Percentiles rank a stretch among this genome's conserved stretches.
Evolutionary conservation across 2,888 invertebrate species (phyloP).

Genomic region (Eupsilia transversa): DNA sequence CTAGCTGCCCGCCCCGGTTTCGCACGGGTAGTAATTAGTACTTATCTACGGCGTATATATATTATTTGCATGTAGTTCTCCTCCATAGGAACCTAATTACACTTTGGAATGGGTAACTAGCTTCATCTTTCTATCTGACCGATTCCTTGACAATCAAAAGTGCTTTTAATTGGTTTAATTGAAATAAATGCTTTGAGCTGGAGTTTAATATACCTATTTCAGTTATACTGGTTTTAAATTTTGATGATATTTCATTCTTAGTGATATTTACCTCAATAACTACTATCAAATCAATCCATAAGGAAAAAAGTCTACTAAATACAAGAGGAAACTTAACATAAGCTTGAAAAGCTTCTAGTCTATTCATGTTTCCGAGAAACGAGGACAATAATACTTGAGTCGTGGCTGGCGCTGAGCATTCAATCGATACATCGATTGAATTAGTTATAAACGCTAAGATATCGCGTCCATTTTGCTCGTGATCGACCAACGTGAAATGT

Average conservation of each 20-base stretch:
- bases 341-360: slow-evolving; percentile 33
- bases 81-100: too few species aligned
- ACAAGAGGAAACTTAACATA: slow-evolving; percentile 11
- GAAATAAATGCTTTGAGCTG: too few species aligned
- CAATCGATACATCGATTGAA: slow-evolving; percentile 12
- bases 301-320: slow-evolving; percentile 32
- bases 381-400: slow-evolving; percentile 53
- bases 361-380: slow-evolving; percentile 47
- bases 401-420: slow-evolving; percentile 50
- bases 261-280: neutral
- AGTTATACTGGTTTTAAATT: neutral
- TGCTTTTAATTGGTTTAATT: too few species aligned
- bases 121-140: too few species aligned
- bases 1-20: too few species aligned
- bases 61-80: too few species aligned
- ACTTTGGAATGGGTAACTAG: too few species aligned
- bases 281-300: neutral
- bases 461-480: slow-evolving; percentile 40
- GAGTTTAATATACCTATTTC: too few species aligned
- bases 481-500: slow-evolving; percentile 61
- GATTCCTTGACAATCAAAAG: too few species aligned
- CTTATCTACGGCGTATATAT: too few species aligned
- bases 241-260: neutral
- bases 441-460: slow-evolving; percentile 56
- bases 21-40: too few species aligned